Conservation (phyloP, 2,888 invertebrate species). For the Helleia helle region DNA sequence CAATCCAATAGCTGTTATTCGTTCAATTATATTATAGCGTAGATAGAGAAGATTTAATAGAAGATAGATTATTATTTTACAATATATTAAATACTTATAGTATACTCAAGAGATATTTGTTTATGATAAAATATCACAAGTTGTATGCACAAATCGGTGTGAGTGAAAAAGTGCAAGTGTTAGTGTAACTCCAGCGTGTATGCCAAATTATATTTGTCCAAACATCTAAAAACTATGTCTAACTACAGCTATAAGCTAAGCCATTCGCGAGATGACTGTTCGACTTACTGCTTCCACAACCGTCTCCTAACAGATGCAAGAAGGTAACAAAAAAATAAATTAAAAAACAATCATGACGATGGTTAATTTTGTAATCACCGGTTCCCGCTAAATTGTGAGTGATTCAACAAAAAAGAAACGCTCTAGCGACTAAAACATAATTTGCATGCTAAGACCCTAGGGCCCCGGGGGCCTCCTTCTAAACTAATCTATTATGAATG, state of each 20-base stretch:
- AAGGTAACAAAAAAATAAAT: slow-evolving; percentile 66
- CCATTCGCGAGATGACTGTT: slow-evolving; percentile 61
- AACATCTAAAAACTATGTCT: slow-evolving; percentile 4
- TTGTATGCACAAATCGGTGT: slow-evolving; percentile 14
- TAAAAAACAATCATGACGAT: slow-evolving; percentile 56
- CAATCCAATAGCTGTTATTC: neutral
- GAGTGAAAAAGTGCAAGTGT: slow-evolving; percentile 25
- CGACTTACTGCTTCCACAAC: slow-evolving; percentile 73
- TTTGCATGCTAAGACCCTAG: neutral
- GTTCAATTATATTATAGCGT: no score
- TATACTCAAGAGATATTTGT: neutral
- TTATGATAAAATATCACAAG: neutral
- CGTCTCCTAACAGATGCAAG: slow-evolving; percentile 74
- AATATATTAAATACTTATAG: neutral
- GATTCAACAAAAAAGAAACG: slow-evolving; percentile 20
- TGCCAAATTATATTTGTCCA: slow-evolving; percentile 3
- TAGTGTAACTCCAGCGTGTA: slow-evolving; percentile 14
- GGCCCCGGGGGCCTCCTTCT: neutral
- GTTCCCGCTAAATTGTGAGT: slow-evolving; percentile 35
- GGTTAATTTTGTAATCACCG: slow-evolving; percentile 32
- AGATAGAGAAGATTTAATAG: no score
- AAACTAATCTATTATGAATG: neutral
- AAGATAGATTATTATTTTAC: neutral
- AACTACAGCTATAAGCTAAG: slow-evolving; percentile 58
- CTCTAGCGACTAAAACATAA: slow-evolving; percentile 10